phyloP scores from a whole-genome alignment of 2,888 invertebrate species.

The Gandaritis pyraliata region DNA sequence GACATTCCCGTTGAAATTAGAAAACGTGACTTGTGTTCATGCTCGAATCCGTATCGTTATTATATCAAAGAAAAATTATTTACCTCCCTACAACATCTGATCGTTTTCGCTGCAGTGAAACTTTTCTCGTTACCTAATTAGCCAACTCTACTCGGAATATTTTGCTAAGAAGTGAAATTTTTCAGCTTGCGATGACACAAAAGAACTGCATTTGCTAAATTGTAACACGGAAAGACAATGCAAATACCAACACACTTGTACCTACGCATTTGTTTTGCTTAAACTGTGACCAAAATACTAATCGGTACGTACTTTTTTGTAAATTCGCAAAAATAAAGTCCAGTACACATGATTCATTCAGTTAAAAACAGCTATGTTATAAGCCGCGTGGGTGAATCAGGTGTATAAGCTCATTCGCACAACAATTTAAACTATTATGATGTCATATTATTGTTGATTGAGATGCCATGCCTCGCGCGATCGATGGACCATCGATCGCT shows the following conservation, averaged over 20 bases:
- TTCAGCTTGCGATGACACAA: constrained; percentile 10
- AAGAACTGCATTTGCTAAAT: constrained; percentile 18
- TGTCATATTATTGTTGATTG: constrained; percentile 63
- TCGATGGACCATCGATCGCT: constrained; percentile 50
- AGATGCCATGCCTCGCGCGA: constrained; percentile 53
- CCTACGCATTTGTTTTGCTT: constrained; percentile 16
- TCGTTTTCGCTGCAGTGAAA: constrained; percentile 7
- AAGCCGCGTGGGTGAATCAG: constrained; percentile 61
- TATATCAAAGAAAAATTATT: constrained; percentile 12
- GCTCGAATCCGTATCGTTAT: constrained; percentile 14
- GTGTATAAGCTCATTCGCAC: constrained; percentile 66
- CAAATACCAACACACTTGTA: constrained; percentile 5
- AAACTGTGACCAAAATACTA: constrained; percentile 21
- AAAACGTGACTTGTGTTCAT: constrained; percentile 27
- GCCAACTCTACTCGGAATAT: not conserved
- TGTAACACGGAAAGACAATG: constrained; percentile 21
- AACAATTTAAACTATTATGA: constrained; percentile 65
- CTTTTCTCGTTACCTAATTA: constrained; percentile 11
- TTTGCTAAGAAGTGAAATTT: not conserved
- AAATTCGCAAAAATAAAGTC: constrained; percentile 29
- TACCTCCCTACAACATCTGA: constrained; percentile 5
- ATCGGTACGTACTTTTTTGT: constrained; percentile 40
- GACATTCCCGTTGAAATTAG: constrained; percentile 33
- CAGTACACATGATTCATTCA: constrained; percentile 53
- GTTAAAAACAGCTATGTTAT: constrained; percentile 41